These are phyloP conservation scores for Junonia oenone DNA, from an alignment of 2,888 invertebrate genomes.

Conservation along the genomic window DNA sequence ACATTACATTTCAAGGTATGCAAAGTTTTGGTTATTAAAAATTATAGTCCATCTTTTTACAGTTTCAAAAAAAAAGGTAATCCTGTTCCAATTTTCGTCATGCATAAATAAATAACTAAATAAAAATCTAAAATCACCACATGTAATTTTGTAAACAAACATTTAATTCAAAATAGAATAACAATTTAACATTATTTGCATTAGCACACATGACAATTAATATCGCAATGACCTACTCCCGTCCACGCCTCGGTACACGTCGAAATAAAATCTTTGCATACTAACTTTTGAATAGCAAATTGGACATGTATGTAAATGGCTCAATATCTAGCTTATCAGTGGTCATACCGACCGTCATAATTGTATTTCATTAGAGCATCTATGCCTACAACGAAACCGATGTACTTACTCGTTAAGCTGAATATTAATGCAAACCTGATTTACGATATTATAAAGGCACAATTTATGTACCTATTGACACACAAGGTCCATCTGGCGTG, in stretches of 20 bases:
- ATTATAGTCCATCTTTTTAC: no score
- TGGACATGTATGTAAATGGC: slow-evolving; percentile 49
- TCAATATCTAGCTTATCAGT: slow-evolving; percentile 44
- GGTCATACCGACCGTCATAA: slow-evolving; percentile 41
- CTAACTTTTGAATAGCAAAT: slow-evolving; percentile 33
- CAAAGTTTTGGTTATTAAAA: no score
- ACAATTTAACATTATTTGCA: neutral
- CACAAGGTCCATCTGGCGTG: slow-evolving; percentile 26
- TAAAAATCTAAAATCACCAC: no score
- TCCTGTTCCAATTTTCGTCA: no score
- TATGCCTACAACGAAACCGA: slow-evolving; percentile 37
- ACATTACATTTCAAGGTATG: no score
- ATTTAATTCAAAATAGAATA: neutral
- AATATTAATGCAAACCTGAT: slow-evolving; percentile 27
- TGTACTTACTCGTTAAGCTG: slow-evolving; percentile 14
- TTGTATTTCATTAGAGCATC: slow-evolving; percentile 45
- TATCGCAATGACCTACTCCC: slow-evolving; percentile 9
- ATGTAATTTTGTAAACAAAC: neutral
- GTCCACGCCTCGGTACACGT: slow-evolving; percentile 15
- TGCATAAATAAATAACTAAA: no score
- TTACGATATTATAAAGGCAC: slow-evolving; percentile 28
- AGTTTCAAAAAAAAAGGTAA: no score
- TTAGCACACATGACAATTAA: neutral
- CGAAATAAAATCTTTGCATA: slow-evolving; percentile 17
- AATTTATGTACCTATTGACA: slow-evolving; percentile 26